phyloP scores from a whole-genome alignment of 2,888 invertebrate species.

The Tiphia femorata region DNA sequence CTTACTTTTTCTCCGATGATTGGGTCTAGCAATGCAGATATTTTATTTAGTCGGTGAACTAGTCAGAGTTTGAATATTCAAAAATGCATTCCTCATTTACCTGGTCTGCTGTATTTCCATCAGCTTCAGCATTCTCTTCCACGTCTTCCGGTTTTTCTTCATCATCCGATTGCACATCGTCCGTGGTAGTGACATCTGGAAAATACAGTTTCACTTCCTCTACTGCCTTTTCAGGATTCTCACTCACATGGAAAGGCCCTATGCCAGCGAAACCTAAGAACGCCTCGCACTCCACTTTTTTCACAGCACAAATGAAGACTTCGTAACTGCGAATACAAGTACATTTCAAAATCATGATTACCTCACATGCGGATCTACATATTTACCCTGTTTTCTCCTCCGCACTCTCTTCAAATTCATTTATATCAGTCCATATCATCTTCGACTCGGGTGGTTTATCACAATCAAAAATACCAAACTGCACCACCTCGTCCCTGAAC shows the following conservation, averaged over 20 bases:
- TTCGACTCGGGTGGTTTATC: slow-evolving; percentile 63
- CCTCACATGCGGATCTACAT: not conserved
- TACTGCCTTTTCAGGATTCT: slow-evolving; percentile 60
- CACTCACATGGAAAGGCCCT: slow-evolving; percentile 65
- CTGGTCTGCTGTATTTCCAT: slow-evolving; percentile 8
- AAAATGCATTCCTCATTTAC: too few relatives aligned
- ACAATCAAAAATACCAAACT: slow-evolving; percentile 63
- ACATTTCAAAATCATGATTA: not conserved
- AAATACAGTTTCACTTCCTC: slow-evolving; percentile 63
- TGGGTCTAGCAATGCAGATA: too few relatives aligned
- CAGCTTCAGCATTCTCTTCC: slow-evolving; percentile 41
- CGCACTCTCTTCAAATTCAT: slow-evolving; percentile 53
- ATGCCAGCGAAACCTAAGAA: slow-evolving; percentile 66
- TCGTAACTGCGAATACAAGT: slow-evolving; percentile 53
- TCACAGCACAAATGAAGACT: slow-evolving; percentile 60
- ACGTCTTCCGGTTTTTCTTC: slow-evolving; percentile 57
- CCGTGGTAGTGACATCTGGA: slow-evolving; percentile 45
- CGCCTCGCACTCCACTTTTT: slow-evolving; percentile 60
- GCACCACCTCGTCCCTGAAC: slow-evolving; percentile 57
- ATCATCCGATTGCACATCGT: slow-evolving; percentile 61
- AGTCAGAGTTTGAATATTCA: too few relatives aligned
- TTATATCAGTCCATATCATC: slow-evolving; percentile 56
- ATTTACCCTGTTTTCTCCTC: slow-evolving; percentile 57
- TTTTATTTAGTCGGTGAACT: too few relatives aligned
- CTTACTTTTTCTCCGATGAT: too few relatives aligned